phyloP scores from a whole-genome alignment of 2,888 invertebrate species.

The Noctua janthina region DNA sequence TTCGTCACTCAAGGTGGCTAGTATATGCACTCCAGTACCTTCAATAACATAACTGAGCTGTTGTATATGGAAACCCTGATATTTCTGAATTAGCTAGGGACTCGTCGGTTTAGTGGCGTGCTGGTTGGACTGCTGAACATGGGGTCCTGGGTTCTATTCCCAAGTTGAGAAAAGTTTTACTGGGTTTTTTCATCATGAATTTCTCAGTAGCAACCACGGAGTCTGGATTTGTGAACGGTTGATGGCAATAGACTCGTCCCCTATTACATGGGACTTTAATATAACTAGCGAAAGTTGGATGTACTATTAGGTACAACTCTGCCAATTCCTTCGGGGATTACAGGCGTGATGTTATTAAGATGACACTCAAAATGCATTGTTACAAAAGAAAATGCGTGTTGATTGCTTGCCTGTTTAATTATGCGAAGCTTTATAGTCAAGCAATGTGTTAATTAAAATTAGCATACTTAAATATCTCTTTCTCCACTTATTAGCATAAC shows the following conservation, averaged over 20 bases:
- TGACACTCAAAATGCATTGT: not conserved
- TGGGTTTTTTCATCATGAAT: too few species aligned
- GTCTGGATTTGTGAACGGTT: not conserved
- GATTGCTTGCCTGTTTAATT: not conserved
- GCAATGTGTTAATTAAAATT: constrained; percentile 13
- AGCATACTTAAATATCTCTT: constrained; percentile 9
- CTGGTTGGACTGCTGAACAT: not conserved
- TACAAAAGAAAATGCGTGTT: not conserved
- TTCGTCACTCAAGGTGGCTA: not conserved
- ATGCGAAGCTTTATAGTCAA: constrained; percentile 1
- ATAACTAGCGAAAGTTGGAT: not conserved
- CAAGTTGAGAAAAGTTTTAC: too few species aligned
- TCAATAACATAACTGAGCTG: not conserved
- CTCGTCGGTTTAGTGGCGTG: too few species aligned
- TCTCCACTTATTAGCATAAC: constrained; percentile 37
- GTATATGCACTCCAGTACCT: not conserved
- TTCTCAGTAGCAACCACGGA: not conserved
- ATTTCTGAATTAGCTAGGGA: not conserved
- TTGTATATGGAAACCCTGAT: not conserved
- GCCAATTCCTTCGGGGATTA: not conserved
- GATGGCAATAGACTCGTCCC: not conserved
- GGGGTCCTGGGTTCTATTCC: not conserved
- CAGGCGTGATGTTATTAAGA: not conserved
- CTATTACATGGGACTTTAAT: not conserved
- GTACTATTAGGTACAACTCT: not conserved